phyloP scores from a whole-genome alignment of 2,113 vertebrate genomes.

The Elgaria multicarinata region DNA sequence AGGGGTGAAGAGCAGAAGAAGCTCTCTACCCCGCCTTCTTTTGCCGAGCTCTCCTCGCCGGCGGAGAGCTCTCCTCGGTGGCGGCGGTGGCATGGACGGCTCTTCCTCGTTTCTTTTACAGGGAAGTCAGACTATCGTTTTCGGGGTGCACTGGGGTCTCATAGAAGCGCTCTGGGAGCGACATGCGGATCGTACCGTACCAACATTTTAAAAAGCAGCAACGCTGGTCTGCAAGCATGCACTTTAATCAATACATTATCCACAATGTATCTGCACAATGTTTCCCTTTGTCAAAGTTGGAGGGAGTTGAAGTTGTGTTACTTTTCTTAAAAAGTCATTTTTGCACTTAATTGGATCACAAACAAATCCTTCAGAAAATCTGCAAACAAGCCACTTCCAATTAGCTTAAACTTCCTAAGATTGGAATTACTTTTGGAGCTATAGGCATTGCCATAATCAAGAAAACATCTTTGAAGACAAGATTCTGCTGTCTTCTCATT shows the following conservation, averaged over 20 bases:
- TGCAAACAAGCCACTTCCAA: conserved; percentile 4
- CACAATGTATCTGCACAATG: not conserved
- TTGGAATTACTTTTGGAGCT: conserved; percentile 37
- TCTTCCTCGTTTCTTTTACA: too few species aligned
- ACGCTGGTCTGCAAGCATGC: too few species aligned
- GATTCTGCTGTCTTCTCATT: conserved; percentile 28
- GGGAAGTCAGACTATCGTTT: too few species aligned
- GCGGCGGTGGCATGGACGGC: too few species aligned
- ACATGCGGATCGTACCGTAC: too few species aligned
- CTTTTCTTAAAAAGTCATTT: conserved; percentile 13
- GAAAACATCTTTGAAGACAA: not conserved
- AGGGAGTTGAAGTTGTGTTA: not conserved
- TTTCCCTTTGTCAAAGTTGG: not conserved
- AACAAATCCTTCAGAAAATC: not conserved
- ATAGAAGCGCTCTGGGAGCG: too few species aligned
- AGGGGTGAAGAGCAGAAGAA: too few species aligned
- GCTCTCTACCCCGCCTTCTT: too few species aligned
- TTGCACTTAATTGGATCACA: not conserved
- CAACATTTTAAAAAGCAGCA: not conserved
- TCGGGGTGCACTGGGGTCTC: too few species aligned
- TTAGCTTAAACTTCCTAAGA: conserved; percentile 18
- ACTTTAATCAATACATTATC: not conserved
- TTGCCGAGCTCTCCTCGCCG: too few species aligned
- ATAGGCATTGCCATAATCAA: conserved; percentile 16
- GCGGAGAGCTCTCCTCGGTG: too few species aligned